phyloP scores from a whole-genome alignment of 2,113 vertebrate genomes.

The Chlamydotis undulata region DNA sequence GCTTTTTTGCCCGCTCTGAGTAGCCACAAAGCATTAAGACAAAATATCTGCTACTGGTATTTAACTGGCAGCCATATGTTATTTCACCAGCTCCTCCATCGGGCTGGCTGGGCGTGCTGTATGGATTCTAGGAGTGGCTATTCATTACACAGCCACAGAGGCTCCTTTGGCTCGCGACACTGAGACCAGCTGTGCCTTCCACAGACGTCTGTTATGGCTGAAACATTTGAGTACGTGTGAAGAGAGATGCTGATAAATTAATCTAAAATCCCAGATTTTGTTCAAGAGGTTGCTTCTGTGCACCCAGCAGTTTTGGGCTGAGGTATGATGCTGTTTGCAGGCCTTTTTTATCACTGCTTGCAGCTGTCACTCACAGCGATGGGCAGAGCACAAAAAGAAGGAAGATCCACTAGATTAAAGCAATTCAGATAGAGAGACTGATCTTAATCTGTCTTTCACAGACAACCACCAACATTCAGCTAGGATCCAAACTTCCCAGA shows the following conservation, averaged over 20 bases:
- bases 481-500: not conserved
- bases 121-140: not conserved
- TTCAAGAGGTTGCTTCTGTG: not conserved
- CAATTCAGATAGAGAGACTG: not conserved
- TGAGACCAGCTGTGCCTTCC: not conserved
- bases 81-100: not conserved
- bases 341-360: not conserved
- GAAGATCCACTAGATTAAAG: not conserved
- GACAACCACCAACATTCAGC: not conserved
- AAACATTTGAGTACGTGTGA: not conserved
- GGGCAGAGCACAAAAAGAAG: not conserved
- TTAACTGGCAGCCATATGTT: not conserved
- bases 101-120: not conserved
- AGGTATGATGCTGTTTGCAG: not conserved
- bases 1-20: not conserved
- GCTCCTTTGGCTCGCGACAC: not conserved
- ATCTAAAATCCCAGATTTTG: not conserved
- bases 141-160: not conserved
- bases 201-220: not conserved
- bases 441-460: not conserved
- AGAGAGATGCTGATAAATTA: not conserved
- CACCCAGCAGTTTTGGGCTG: not conserved
- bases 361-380: not conserved
- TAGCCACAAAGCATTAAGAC: not conserved
- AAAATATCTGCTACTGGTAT: not conserved